These are phyloP conservation scores for Temnopleurus reevesii DNA, from an alignment of 53 echinoderm and acorn worm species.

Conservation along the genomic window DNA sequence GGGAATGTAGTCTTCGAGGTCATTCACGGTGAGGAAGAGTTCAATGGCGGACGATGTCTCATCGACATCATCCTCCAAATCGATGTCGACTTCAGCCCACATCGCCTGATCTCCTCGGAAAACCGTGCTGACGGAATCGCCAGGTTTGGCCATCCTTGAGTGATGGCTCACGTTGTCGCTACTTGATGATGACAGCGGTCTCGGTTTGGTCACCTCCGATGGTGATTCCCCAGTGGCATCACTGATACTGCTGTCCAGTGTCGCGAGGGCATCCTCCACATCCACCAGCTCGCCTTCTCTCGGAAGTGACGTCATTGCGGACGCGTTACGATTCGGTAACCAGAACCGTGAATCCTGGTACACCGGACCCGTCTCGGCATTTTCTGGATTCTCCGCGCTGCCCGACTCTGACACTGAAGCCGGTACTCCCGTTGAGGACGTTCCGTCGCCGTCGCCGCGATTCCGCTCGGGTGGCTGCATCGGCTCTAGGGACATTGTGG, in stretches of 20 bases:
- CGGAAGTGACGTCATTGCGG: conserved; percentile 47
- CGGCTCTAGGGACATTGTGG: not conserved
- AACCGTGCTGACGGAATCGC: conserved; percentile 45
- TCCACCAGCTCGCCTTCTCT: not conserved
- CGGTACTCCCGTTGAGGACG: conserved; percentile 46
- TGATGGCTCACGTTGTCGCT: not conserved
- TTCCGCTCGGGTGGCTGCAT: not conserved
- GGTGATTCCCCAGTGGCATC: not conserved
- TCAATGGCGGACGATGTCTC: conserved; percentile 69
- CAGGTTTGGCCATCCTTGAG: conserved; percentile 36
- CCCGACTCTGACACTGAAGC: conserved; percentile 55
- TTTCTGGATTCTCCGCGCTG: conserved; percentile 1
- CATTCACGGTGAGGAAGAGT: conserved; percentile 83
- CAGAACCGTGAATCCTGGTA: conserved; percentile 71
- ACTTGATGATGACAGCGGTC: not conserved
- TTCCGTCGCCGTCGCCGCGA: conserved; percentile 53
- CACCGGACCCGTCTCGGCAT: not conserved
- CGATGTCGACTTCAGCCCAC: conserved; percentile 53
- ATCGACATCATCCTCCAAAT: conserved; percentile 68
- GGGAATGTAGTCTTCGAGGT: conserved; percentile 80
- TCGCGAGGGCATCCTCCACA: conserved; percentile 61
- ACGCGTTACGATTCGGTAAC: conserved; percentile 53
- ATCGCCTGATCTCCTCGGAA: conserved; percentile 16
- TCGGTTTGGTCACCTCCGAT: not conserved
- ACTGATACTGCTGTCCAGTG: conserved; percentile 40